phyloP scores from a whole-genome alignment of 37 sponge, comb jelly and placozoan genomes.

The Ephydatia muelleri region DNA sequence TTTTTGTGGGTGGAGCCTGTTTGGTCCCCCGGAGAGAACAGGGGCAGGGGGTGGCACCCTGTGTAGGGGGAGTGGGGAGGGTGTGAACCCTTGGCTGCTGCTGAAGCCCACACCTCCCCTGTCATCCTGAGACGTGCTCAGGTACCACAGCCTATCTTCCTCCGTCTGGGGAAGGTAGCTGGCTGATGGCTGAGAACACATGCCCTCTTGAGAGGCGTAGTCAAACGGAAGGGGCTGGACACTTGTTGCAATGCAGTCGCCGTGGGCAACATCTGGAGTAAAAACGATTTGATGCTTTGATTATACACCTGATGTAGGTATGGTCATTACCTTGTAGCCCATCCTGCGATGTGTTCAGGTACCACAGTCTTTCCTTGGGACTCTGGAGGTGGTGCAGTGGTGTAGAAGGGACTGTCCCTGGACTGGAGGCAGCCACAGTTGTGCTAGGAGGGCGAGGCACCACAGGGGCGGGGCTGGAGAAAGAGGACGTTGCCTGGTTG shows the following conservation, averaged over 20 bases:
- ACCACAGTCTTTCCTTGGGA: neutral
- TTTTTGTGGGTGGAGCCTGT: neutral
- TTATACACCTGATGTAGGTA: too few species aligned
- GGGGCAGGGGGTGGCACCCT: neutral
- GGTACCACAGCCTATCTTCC: neutral
- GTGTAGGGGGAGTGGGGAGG: neutral
- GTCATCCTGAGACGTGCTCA: neutral
- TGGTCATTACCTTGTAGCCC: neutral
- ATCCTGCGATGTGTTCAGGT: neutral
- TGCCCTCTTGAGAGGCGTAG: neutral
- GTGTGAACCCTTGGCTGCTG: neutral
- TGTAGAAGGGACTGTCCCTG: neutral
- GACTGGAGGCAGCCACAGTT: too few species aligned
- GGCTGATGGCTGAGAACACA: neutral
- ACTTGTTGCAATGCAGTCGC: neutral
- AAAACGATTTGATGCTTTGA: too few species aligned
- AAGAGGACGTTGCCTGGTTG: neutral
- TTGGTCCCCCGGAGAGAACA: neutral
- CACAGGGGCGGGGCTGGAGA: neutral
- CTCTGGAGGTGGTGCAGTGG: neutral
- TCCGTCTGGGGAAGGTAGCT: neutral
- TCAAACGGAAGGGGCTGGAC: neutral
- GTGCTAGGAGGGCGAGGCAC: too few species aligned
- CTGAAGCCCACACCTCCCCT: neutral
- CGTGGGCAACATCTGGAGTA: too few species aligned